Percentiles rank a stretch among this genome's conserved stretches.
Conservation (phyloP, 2,888 invertebrate species). For the Rhorus exstirpatorius region DNA sequence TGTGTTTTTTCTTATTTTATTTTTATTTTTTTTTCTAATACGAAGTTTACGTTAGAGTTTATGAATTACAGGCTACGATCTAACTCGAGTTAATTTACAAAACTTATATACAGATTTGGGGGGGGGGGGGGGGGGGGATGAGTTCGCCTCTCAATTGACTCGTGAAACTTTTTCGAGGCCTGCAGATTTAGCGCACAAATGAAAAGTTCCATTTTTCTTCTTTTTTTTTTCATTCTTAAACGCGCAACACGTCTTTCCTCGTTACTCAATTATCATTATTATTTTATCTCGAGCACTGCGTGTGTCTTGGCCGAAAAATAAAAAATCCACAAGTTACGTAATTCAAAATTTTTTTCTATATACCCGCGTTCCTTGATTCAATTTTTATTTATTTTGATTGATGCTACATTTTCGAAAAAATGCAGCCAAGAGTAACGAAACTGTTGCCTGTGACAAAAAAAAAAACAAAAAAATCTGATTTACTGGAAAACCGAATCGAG, state of each 20-base stretch:
- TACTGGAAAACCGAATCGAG: too few species aligned
- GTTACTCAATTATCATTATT: conserved; percentile 22
- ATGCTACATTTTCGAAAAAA: too few species aligned
- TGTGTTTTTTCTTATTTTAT: conserved; percentile 24
- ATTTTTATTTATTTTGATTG: too few species aligned
- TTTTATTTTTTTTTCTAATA: conserved; percentile 49
- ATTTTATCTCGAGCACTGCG: neutral
- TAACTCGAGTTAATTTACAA: conserved; percentile 80
- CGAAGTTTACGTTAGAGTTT: conserved; percentile 52
- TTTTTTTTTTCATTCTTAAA: conserved; percentile 16
- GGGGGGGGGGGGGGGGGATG: conserved; percentile 21
- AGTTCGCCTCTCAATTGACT: conserved; percentile 40
- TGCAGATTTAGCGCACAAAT: conserved; percentile 65
- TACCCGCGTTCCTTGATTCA: too few species aligned
- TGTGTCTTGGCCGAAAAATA: too few species aligned
- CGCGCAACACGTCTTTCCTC: neutral
- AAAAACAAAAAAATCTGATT: too few species aligned
- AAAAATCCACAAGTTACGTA: too few species aligned
- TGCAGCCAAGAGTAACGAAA: too few species aligned
- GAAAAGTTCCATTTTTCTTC: neutral
- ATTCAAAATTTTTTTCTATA: too few species aligned
- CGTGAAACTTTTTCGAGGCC: conserved; percentile 65
- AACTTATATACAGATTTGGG: conserved; percentile 82
- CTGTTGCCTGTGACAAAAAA: too few species aligned
- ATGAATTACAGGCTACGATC: conserved; percentile 60